phyloP scores from a whole-genome alignment of 2,888 invertebrate species.

The Acanthopleura granulata region DNA sequence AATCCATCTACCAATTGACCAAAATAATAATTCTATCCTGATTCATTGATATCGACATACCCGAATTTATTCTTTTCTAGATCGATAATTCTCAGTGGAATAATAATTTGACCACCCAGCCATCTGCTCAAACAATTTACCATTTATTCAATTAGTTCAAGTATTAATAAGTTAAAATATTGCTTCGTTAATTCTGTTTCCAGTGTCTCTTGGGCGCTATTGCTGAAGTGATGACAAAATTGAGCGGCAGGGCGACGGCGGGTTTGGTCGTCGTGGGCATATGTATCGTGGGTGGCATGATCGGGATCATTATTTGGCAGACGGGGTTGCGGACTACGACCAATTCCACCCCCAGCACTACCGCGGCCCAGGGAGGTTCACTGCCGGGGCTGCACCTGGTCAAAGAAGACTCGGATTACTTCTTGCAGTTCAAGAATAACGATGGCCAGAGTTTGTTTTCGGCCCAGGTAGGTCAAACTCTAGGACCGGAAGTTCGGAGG shows the following conservation, averaged over 20 bases:
- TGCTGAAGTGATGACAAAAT: background rate
- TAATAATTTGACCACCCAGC: too few relatives aligned
- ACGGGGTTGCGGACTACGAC: constrained; percentile 20
- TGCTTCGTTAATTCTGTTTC: too few relatives aligned
- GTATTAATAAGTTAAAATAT: too few relatives aligned
- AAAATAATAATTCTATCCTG: too few relatives aligned
- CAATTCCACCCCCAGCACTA: background rate
- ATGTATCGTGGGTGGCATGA: constrained; percentile 24
- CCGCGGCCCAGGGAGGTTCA: background rate
- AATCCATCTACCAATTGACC: too few relatives aligned
- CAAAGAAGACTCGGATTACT: background rate
- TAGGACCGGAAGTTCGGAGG: background rate
- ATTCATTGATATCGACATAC: too few relatives aligned
- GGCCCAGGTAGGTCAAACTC: constrained; percentile 2
- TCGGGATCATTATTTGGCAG: constrained; percentile 37
- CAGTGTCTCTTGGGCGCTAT: too few relatives aligned
- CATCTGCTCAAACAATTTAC: too few relatives aligned
- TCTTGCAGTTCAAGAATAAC: background rate
- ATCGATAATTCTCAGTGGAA: too few relatives aligned
- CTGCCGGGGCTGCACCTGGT: background rate
- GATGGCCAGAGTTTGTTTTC: background rate
- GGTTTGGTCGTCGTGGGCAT: constrained; percentile 27
- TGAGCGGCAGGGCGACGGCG: constrained; percentile 11
- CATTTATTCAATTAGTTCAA: too few relatives aligned
- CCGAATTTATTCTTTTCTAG: too few relatives aligned